These are phyloP conservation scores for Camelus bactrianus DNA, from an alignment of 2,113 vertebrate genomes.

Conservation along the genomic window DNA sequence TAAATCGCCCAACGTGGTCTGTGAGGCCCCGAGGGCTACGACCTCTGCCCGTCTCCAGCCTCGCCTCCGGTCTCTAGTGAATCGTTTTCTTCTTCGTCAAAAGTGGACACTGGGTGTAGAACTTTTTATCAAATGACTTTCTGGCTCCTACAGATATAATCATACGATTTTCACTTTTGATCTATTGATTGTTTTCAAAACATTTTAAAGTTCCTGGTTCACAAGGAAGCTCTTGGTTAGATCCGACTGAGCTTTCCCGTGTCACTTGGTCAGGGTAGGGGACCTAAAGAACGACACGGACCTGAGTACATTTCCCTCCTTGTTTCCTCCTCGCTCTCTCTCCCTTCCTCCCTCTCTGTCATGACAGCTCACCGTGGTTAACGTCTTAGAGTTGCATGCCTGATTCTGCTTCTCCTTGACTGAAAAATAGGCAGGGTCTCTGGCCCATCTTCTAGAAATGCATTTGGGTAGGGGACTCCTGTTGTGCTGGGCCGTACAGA, in stretches of 20 bases:
- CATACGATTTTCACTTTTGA: neutral
- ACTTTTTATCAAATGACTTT: neutral
- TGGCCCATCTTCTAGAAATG: neutral
- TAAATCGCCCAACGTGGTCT: accelerated
- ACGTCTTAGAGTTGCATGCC: accelerated
- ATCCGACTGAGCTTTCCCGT: too few relatives aligned
- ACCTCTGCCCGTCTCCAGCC: neutral
- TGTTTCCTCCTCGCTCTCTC: accelerated
- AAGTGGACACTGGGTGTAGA: neutral
- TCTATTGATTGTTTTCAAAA: neutral
- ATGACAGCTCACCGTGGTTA: neutral
- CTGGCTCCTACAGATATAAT: neutral
- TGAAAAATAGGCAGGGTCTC: neutral
- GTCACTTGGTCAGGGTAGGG: neutral
- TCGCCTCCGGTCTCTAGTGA: neutral
- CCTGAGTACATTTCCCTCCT: too few relatives aligned
- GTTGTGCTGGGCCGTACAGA: accelerated
- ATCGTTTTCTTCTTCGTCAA: neutral
- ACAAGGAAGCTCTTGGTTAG: neutral
- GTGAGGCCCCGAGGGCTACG: accelerated
- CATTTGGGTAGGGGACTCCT: neutral
- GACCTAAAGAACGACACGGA: neutral
- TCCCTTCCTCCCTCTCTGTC: neutral
- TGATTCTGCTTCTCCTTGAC: neutral
- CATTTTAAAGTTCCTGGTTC: neutral